Base-by-base conservation (phyloP, 2,888 invertebrate species). In the Phalangium opilio region DNA sequence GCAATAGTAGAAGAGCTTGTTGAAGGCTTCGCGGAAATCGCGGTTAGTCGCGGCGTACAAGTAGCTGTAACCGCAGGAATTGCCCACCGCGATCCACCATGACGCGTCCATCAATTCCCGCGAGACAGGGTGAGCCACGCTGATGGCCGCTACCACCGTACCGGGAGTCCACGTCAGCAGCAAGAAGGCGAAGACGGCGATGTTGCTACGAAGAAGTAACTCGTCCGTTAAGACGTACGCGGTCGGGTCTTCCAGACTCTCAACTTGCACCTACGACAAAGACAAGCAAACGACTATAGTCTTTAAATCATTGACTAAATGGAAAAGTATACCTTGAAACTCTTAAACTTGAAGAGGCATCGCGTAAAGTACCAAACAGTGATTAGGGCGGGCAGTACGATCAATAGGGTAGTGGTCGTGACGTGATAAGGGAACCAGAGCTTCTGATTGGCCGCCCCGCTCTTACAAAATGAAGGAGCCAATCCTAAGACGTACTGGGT, bases 1-100 rank as follows among this genome's bases (percentile, higher is more conserved):
- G 61, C 82, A 83, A 60, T 83, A 84, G 60, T 80, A 78, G 61
- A 82, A 83, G 8, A 83, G 67, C 60, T 78, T 77, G 12, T 76
- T 69, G 62, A 80, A 83, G 5, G 81, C 79, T 49, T 73, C 73
- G 34, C 81, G 72, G 61, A 83, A 83, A 60, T 76, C 76, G 8
- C 71, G 68, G 60, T 81, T 78, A n/a, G 76, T 66, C 3, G 74
- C 65, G 58, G 77, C 75, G 61, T 78, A 78, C 34, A 82, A 61
- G 18, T 77, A 69, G 55, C 76, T 77, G 52, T 78, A 77, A 52
- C 81, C 63, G 54, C 78, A 74, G 0, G 80, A 76, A 55, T 82
- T 80, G 55, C 73, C 71, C 12, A 81, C 66, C 1, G 78, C 82
- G 47, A 81, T 61, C 79, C 80, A 81, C 12, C 76, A 77, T 40